Evolutionary conservation across 1,140 invertebrate genomes (phyloP), one percentile per base, ranked within the genome.

Genomic region (Nymphalis io): DNA sequence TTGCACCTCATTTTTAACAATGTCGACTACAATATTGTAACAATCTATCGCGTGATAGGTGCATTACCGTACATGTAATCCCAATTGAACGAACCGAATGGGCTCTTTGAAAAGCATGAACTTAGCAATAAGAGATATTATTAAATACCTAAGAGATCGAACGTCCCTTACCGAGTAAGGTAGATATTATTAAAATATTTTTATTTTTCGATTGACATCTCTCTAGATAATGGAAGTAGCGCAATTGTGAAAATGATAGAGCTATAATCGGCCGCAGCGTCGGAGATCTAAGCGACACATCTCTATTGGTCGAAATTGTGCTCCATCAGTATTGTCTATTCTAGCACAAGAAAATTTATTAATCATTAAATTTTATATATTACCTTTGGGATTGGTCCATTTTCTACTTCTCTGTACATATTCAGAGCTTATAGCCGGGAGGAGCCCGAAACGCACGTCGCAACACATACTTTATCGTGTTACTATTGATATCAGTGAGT

Each of bases 101-200:
- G 85, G 83, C 85, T 85, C 85, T 80, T 83, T 74, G 78, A 87
- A 81, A 79, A 74, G 83, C 78, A 83, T 85, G 80, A 88, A 72
- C 79, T 88, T 90, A 91, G 89, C 88, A 87, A 88, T 90, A 90
- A 91, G 88, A 87, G 76, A 75, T 68, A 83, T 82, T 88, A 86
- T 85, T 81, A 88, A 88, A 87, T 88, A 89, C 81, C 84, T 91
- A 91, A 90, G 89, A 84, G 80, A 88, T 88, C 84, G 87, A 90
- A 91, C 89, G 88, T 91, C 89, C 89, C 89, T 90, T 91, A 91
- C 89, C 84, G 89, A 89, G 89, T 90, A 90, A 91, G 88, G 89
- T 91, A 91, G 87, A 83, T 87, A 86, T 83, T 88, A 87, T 84
- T 85, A 79, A 87, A 82, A 79, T 83, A 82, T 84, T 82, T 85